Evolutionary conservation across 2,113 vertebrate genomes (phyloP).

Genomic region (Siphamia tubifer): DNA sequence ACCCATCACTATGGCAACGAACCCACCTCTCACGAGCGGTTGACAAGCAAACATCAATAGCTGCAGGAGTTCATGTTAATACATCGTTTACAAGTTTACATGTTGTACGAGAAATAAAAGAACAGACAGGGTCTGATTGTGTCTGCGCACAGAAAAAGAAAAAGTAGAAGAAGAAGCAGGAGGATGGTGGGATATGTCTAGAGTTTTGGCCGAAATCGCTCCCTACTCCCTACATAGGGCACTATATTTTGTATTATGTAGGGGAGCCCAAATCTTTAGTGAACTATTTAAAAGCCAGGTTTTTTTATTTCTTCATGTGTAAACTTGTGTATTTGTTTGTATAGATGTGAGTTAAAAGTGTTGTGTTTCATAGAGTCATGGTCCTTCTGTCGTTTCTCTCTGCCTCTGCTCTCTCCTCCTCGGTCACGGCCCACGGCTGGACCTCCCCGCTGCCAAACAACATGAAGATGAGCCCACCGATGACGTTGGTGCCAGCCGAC

Average conservation of each 20-base stretch:
- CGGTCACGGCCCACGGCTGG: conserved; percentile 77
- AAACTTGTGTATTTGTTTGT: neutral
- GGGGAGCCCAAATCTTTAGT: too few species aligned
- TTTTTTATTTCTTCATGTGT: too few species aligned
- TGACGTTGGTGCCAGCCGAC: conserved; percentile 63
- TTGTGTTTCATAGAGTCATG: neutral
- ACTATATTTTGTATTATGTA: too few species aligned
- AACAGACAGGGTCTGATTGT: too few species aligned
- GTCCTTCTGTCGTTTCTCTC: conserved; percentile 20
- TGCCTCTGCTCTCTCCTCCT: conserved; percentile 49
- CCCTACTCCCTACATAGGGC: too few species aligned
- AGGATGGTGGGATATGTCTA: too few species aligned
- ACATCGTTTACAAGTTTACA: neutral
- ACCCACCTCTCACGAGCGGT: neutral
- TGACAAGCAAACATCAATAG: neutral
- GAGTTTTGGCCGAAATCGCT: too few species aligned
- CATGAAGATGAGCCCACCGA: conserved; percentile 69
- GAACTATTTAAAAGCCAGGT: neutral
- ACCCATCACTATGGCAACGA: conserved; percentile 59
- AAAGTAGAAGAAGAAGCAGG: too few species aligned
- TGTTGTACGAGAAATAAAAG: neutral
- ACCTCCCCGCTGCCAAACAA: conserved; percentile 72
- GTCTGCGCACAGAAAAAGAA: too few species aligned
- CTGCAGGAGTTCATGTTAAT: neutral
- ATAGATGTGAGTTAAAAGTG: neutral